Base-by-base conservation (phyloP, 2,888 invertebrate genomes). In the Ichneumon xanthorius region DNA sequence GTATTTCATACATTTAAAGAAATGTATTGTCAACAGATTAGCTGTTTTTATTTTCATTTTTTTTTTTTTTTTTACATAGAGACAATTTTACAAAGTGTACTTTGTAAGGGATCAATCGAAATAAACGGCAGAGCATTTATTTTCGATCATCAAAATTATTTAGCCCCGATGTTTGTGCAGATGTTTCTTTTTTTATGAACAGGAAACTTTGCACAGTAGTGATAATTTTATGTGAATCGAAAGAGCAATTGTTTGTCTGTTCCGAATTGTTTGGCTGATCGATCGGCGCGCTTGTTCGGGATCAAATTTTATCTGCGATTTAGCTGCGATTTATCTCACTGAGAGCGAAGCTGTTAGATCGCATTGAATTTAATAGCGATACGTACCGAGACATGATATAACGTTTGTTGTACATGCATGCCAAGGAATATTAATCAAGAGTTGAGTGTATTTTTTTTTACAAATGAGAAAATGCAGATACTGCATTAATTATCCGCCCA, bases 401-500 rank as follows among this genome's bases (percentile, higher is more conserved):
- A 33, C 19, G 50, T 63, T 30, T 75, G 73, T 58, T 73, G n/a
- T 22, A 65, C 50, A 50, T 50, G 26, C n/a, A 65, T 33, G 48
- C 14, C 48, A 75, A 30, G 30, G 26, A 48, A 63, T 63, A 63
- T 75, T 63, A 75, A 75, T 63, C 26, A 63, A 9, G 19, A 33
- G 63, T 63, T 16, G 30, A 63, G 63, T 63, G 4, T 14, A 14
- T 33, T 50, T 65, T 76, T 65, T 50, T 5, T 40, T 11, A 40
- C 5, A 40, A 50, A 65, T 14, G 48, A 26, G 22, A 65, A 50
- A 33, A 19, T 50, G 30, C 73, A 45, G 33, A 65, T 33, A 16
- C 65, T 19, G 75, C 50, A 50, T 76, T 76, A 76, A 76, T 76
- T 65, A 63, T 76, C 33, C 75, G 65, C 75, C 75, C 50, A 65